phyloP scores from a whole-genome alignment of 2,888 invertebrate genomes.

The Crossocerus cetratus region DNA sequence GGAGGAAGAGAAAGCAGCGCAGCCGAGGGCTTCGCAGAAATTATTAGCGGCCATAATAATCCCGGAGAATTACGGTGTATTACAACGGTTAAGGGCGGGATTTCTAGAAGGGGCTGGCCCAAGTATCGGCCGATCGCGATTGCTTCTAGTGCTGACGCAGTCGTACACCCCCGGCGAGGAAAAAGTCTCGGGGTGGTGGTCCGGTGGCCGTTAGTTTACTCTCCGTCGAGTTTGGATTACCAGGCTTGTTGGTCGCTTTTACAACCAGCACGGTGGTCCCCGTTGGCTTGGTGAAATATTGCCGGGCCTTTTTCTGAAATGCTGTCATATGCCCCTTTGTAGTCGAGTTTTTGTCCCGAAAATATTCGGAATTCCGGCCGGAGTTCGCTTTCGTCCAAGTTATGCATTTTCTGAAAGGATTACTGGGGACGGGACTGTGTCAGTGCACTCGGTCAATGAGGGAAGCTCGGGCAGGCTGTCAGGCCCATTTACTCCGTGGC shows the following conservation, averaged over 20 bases:
- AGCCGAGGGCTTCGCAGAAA: conserved; percentile 32
- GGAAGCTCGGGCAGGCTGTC: conserved; percentile 5
- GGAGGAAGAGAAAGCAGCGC: conserved; percentile 15
- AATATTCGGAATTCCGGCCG: background rate
- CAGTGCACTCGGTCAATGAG: background rate
- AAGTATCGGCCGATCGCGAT: conserved; percentile 15
- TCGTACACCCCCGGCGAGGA: background rate
- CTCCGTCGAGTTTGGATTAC: background rate
- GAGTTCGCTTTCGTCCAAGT: background rate
- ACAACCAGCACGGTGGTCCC: conserved; percentile 7
- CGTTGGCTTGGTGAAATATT: background rate
- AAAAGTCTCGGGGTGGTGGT: conserved; percentile 22
- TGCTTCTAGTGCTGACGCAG: conserved; percentile 17
- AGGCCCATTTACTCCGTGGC: conserved; percentile 11
- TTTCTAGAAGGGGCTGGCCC: conserved; percentile 18
- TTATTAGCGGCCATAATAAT: conserved; percentile 53
- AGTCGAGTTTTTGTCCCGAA: background rate
- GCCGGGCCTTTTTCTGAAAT: background rate
- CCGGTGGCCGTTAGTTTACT: conserved; percentile 16
- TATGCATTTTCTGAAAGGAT: conserved; percentile 19
- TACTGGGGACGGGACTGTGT: background rate
- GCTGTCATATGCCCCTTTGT: background rate
- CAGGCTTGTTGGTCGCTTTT: conserved; percentile 19
- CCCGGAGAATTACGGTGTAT: conserved; percentile 45
- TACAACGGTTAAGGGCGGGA: conserved; percentile 26